Base-by-base conservation (phyloP, 2,113 vertebrate species). In the Dasyprocta punctata region DNA sequence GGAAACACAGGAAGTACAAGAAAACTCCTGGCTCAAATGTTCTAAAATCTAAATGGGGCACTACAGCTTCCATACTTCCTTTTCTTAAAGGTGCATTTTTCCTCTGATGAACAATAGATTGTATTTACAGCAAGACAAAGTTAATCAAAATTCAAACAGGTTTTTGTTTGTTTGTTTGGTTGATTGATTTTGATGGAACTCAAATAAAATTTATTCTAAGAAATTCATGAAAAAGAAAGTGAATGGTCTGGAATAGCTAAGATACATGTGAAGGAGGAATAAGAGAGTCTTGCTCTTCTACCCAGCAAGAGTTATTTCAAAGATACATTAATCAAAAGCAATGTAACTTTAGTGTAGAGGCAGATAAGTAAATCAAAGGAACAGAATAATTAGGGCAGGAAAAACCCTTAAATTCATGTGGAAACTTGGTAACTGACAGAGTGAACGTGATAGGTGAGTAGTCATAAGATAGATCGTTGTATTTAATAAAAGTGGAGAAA, bases 281-380 rank as follows among this genome's bases (percentile, higher is more conserved):
- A 38, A 33, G 19, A 16, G 14, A 36, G 33, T 44, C 24, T 95
- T 90, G 54, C 24, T 89, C 5, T 60, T 91, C 52, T 24, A 52
- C 5, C 58, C 5, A 36, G 41, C 80, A 90, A 86, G 88, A 65
- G 63, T 93, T 89, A 87, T 63, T 96, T 97, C 41, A 90, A 87
- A 92, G 78, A 56, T 52, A 38, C 49, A 75, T 11, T 81, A 77
- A 94, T 71, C 61, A 86, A 87, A 47, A 96, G 19, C 36, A 71
- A 65, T 19, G 9, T 47, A 58, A 67, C 80, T 60, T 75, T 38
- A 61, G 36, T 94, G n/a, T 63, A 82, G 58, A 91, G 71, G 67
- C 36, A 82, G 69, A 67, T 3, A n/a, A 82, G 36, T 41, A n/a
- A 80, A 80, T 97, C 58, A 61, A 54, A 94, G 81, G 47, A 77